Evolutionary conservation across 2,797 vertebrate genomes (phyloP).

Genomic region (Enteromius radiatus): DNA sequence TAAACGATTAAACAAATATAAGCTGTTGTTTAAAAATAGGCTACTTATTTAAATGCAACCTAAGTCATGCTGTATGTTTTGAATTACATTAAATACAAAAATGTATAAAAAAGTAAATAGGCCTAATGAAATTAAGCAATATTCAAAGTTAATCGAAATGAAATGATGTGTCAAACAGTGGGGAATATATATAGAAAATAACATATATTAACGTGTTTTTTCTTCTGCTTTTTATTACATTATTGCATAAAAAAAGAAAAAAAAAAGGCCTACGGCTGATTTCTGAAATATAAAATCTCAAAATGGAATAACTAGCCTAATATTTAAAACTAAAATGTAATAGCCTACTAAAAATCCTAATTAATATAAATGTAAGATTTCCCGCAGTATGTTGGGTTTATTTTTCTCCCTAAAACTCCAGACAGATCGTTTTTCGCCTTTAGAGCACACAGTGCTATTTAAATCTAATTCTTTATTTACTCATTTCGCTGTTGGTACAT

Average conservation of each 20-base stretch:
- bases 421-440: neutral
- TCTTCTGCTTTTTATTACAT: neutral
- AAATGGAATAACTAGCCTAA: neutral
- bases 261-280: too few species aligned
- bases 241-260: neutral
- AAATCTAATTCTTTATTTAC: slow-evolving; percentile 19
- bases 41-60: neutral
- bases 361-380: neutral
- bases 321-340: neutral
- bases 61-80: neutral
- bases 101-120: too few species aligned
- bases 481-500: slow-evolving; percentile 24
- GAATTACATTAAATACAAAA: too few species aligned
- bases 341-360: neutral
- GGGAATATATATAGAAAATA: neutral
- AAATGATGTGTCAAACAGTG: neutral
- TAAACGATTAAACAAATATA: neutral
- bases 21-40: neutral
- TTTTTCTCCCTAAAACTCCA: neutral
- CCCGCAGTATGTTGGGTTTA: neutral
- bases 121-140: too few species aligned
- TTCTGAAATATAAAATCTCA: neutral
- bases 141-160: neutral
- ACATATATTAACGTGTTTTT: too few species aligned
- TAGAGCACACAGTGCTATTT: neutral